Evolutionary conservation across 2,113 vertebrate species (phyloP).

Genomic region (Zosterops hypoxanthus): DNA sequence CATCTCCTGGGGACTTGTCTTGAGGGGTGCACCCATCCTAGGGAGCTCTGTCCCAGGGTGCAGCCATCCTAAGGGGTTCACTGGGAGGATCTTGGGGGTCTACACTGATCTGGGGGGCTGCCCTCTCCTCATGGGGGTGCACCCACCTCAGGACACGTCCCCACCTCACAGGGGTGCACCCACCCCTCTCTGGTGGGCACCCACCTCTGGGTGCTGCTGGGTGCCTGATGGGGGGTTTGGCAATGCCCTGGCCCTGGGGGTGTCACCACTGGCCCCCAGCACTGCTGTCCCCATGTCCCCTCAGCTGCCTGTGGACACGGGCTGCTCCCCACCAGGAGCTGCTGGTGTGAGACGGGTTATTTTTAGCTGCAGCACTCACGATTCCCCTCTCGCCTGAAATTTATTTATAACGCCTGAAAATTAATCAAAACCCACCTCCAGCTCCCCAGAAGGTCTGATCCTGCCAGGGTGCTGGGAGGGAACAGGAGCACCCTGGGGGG

Average conservation of each 20-base stretch:
- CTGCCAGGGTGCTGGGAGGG: neutral
- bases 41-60: neutral
- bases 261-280: neutral
- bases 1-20: neutral
- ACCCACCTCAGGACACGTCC: neutral
- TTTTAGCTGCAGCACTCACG: conserved; percentile 45
- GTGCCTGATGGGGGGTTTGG: accelerated
- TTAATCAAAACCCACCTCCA: neutral
- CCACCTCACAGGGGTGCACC: neutral
- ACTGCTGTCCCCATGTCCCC: neutral
- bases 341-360: neutral
- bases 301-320: neutral
- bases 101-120: neutral
- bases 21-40: neutral
- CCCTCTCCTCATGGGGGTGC: neutral
- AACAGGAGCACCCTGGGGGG: accelerated
- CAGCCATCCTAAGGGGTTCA: neutral
- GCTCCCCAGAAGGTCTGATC: neutral
- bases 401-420: conserved; percentile 43
- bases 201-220: accelerated
- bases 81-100: neutral
- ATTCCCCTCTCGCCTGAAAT: conserved; percentile 7
- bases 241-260: neutral
- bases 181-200: neutral
- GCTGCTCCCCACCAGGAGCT: neutral